A percentile compares a stretch with the other conserved stretches of the same genome.
Conservation (phyloP, 2,113 vertebrate genomes). For the Ursus arctos region DNA sequence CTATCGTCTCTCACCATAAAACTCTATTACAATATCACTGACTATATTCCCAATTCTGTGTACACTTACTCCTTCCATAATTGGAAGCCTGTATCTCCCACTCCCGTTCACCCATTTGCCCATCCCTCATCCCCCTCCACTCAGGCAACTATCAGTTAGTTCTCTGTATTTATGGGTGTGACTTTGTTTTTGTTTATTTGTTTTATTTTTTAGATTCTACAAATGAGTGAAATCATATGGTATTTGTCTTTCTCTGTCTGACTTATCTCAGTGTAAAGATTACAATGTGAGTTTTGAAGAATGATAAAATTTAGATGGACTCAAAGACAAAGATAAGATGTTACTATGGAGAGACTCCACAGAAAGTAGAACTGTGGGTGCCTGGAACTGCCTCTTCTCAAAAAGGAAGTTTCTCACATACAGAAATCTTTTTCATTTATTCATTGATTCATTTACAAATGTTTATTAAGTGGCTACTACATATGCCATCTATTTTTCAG, state of each 20-base stretch:
- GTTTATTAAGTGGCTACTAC: neutral
- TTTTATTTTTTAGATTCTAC: neutral
- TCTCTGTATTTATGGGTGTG: neutral
- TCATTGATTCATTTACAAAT: neutral
- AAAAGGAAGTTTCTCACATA: neutral
- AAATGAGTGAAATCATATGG: neutral
- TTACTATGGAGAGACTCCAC: neutral
- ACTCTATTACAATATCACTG: neutral
- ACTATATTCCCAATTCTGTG: neutral
- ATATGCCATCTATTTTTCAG: neutral
- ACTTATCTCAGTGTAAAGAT: neutral
- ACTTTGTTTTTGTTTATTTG: neutral
- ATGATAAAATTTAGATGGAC: neutral
- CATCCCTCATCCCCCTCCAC: neutral
- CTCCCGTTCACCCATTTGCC: neutral
- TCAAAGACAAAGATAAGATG: neutral
- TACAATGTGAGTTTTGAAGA: neutral
- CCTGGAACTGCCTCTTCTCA: neutral
- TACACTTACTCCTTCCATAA: neutral
- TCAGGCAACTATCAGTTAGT: neutral
- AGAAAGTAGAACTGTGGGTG: no score
- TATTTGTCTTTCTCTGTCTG: neutral
- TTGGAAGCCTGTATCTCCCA: neutral
- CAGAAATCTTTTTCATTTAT: neutral
- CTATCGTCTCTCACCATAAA: neutral